Percentiles rank a stretch among this genome's conserved stretches.
These are phyloP conservation scores for Gymnodraco acuticeps DNA, from an alignment of 2,797 vertebrate genomes.

Conservation along the genomic window DNA sequence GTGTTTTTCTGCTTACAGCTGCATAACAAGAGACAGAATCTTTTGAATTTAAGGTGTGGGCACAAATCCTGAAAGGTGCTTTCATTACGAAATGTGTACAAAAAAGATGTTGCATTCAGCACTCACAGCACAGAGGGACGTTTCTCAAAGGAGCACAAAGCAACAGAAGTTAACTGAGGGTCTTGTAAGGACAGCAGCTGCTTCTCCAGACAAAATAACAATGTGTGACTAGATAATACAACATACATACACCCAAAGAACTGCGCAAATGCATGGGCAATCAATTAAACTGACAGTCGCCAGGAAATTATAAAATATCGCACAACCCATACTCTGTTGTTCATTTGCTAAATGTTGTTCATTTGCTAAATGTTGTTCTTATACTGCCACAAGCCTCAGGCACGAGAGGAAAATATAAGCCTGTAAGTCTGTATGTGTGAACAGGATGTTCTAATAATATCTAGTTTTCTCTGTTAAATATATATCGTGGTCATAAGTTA, in stretches of 20 bases:
- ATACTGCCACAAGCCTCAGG: background rate
- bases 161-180: background rate
- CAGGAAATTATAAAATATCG: too few species aligned
- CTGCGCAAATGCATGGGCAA: too few species aligned
- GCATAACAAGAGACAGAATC: constrained; percentile 3
- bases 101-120: constrained; percentile 3
- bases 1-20: constrained; percentile 24
- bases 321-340: too few species aligned
- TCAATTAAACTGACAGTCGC: too few species aligned
- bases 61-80: constrained; percentile 31
- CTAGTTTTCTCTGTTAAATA: background rate
- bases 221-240: background rate
- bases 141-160: constrained; percentile 1
- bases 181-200: background rate
- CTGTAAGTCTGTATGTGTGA: background rate
- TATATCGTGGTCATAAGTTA: background rate
- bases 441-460: background rate
- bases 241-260: too few species aligned
- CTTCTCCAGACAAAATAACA: background rate
- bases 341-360: background rate
- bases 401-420: background rate
- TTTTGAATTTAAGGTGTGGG: constrained; percentile 4
- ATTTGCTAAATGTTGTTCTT: too few species aligned
- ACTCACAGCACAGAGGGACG: background rate
- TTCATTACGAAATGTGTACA: constrained; percentile 14